These are phyloP conservation scores for Lasioglossum marginatum DNA, from an alignment of 2,888 invertebrate species.

Conservation along the genomic window DNA sequence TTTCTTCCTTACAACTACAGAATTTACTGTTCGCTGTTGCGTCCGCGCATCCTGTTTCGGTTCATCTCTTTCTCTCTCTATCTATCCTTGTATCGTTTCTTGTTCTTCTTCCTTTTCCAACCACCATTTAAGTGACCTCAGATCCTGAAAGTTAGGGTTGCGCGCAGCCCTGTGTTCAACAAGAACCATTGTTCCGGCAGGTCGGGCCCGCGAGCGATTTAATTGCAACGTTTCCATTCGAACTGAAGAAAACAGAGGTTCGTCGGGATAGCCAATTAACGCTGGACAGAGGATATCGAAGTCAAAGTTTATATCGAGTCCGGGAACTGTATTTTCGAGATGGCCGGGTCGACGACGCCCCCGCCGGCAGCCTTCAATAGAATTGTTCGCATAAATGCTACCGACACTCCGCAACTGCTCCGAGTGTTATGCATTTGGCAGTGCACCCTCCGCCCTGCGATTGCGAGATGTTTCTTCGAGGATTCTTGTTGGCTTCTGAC, in stretches of 20 bases:
- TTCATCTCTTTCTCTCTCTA: background rate
- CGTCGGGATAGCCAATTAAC: conserved; percentile 31
- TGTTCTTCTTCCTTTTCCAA: background rate
- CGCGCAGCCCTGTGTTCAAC: background rate
- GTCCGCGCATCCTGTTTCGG: background rate
- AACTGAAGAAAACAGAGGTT: conserved; percentile 29
- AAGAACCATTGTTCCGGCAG: background rate
- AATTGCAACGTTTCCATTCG: conserved; percentile 27
- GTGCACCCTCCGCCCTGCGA: no score
- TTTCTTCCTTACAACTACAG: no score
- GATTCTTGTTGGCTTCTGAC: no score
- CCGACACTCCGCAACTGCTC: background rate
- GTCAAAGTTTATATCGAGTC: conserved; percentile 17
- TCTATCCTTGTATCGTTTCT: background rate
- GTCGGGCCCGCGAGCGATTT: conserved; percentile 18
- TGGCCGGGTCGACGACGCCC: background rate
- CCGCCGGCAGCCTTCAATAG: background rate
- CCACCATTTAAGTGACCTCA: background rate
- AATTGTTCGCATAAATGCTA: background rate
- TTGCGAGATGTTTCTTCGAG: background rate
- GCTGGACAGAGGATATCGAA: conserved; percentile 12
- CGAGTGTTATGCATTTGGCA: background rate
- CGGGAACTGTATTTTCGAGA: conserved; percentile 18
- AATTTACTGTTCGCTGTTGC: background rate
- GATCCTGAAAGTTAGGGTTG: background rate